Evolutionary conservation across 2,797 vertebrate species (phyloP).

Genomic region (Aratinga solstitialis): DNA sequence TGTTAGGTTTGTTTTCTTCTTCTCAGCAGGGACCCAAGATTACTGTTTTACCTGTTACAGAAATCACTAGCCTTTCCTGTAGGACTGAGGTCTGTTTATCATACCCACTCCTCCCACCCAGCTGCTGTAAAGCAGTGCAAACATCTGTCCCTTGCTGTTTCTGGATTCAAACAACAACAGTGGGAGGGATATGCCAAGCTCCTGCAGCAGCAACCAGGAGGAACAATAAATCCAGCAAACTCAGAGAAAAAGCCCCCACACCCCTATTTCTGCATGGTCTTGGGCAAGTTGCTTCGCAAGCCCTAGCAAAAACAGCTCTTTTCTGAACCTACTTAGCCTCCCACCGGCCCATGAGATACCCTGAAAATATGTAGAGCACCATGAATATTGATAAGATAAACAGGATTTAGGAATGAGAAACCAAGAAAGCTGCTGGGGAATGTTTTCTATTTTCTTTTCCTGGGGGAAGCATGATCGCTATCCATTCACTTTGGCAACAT

Average conservation of each 20-base stretch:
- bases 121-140: fast-evolving
- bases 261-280: background rate
- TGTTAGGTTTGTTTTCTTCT: background rate
- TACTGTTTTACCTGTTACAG: background rate
- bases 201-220: background rate
- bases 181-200: fast-evolving
- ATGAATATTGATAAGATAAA: conserved; percentile 24
- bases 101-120: background rate
- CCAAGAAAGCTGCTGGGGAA: background rate
- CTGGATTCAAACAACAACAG: background rate
- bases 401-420: background rate
- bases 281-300: background rate
- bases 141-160: background rate
- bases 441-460: conserved; percentile 33
- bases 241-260: background rate
- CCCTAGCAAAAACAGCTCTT: background rate
- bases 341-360: background rate
- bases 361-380: background rate
- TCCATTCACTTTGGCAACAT: background rate
- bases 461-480: background rate
- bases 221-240: background rate
- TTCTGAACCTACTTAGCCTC: background rate
- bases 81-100: background rate
- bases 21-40: background rate
- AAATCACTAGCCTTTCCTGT: background rate